These are phyloP conservation scores for Peromyscus aztecus DNA, from an alignment of 2,797 vertebrate genomes.

Conservation along the genomic window DNA sequence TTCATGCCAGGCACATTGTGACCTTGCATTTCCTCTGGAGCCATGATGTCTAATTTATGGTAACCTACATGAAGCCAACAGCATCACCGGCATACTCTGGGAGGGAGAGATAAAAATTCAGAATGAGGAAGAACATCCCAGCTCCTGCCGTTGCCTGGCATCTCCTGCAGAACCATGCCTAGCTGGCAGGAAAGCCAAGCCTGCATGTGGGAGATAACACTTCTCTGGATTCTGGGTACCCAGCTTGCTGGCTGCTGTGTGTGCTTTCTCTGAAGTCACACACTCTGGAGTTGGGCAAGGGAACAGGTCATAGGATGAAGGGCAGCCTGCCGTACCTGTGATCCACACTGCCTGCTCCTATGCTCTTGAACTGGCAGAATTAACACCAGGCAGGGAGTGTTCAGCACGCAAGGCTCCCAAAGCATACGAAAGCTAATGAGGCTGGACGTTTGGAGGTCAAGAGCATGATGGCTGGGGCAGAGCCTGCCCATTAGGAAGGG, in stretches of 20 bases:
- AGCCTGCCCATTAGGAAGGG: background rate
- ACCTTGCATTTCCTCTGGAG: background rate
- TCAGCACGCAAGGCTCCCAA: constrained; percentile 45
- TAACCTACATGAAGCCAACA: background rate
- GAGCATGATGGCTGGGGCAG: constrained; percentile 24
- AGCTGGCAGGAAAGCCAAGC: constrained; percentile 49
- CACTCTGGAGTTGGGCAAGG: constrained; percentile 9
- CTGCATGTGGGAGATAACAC: constrained; percentile 59
- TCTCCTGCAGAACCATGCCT: background rate
- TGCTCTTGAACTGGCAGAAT: constrained; percentile 71
- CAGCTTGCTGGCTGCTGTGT: background rate
- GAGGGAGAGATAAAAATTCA: constrained; percentile 69
- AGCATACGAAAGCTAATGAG: constrained; percentile 59
- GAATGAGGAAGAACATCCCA: background rate
- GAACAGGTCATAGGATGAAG: background rate
- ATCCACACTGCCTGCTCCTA: constrained; percentile 69
- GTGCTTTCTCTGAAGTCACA: constrained; percentile 43
- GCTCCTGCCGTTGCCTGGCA: background rate
- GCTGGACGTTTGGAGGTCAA: constrained; percentile 70
- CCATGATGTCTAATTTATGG: constrained; percentile 53
- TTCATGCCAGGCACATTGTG: constrained; percentile 61
- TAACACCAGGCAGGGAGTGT: constrained; percentile 67
- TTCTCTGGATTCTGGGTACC: background rate
- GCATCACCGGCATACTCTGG: background rate
- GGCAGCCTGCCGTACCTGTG: background rate